Conservation (phyloP, 2,797 vertebrate species). For the Epinephelus coioides region DNA sequence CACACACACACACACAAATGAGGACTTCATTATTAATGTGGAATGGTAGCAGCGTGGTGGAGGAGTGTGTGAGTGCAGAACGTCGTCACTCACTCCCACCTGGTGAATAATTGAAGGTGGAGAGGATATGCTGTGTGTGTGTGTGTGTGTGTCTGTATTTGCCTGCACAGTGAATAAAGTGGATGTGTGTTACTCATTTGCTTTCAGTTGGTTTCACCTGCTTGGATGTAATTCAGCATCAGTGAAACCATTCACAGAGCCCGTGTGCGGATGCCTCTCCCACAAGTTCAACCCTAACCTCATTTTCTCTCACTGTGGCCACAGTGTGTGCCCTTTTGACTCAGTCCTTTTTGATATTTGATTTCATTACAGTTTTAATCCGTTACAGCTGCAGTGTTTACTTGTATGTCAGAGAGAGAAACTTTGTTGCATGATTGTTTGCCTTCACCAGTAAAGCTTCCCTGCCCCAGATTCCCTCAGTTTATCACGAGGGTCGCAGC, state of each 20-base stretch:
- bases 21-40: slow-evolving; percentile 73
- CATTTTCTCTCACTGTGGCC: background rate
- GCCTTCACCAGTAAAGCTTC: slow-evolving; percentile 14
- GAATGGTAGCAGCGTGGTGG: slow-evolving; percentile 16
- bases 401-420: slow-evolving; percentile 7
- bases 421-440: slow-evolving; percentile 2
- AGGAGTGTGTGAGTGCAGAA: slow-evolving; percentile 30
- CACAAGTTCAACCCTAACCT: background rate
- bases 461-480: slow-evolving; percentile 25
- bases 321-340: background rate
- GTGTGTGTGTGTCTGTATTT: slow-evolving; percentile 33
- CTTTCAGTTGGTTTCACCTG: background rate
- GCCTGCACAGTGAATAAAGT: slow-evolving; percentile 24
- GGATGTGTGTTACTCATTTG: slow-evolving; percentile 27
- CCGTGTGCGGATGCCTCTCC: background rate
- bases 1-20: slow-evolving; percentile 17
- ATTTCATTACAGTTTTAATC: slow-evolving; percentile 1
- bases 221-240: background rate
- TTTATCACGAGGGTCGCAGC: slow-evolving; percentile 17
- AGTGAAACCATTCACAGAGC: slow-evolving; percentile 16
- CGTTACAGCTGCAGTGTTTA: slow-evolving; percentile 13
- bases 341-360: slow-evolving; percentile 4
- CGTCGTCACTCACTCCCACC: slow-evolving; percentile 38
- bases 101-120: slow-evolving; percentile 75
- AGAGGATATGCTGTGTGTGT: slow-evolving; percentile 21